Evolutionary conservation across 1,140 invertebrate genomes (phyloP).

Genomic region (Chionoecetes opilio): DNA sequence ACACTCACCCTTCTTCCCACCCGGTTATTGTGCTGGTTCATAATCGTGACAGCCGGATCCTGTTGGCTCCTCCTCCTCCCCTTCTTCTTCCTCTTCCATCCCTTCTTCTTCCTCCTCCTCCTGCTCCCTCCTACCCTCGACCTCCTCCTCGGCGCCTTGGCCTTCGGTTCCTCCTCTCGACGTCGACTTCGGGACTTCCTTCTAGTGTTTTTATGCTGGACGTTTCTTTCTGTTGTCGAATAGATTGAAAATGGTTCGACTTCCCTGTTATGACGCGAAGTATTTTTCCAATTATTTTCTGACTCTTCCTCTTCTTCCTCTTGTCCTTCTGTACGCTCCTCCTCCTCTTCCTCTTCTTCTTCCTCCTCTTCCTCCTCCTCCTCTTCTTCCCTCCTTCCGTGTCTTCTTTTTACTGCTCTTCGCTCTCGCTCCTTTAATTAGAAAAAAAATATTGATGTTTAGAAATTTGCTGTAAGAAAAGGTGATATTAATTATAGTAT

Average conservation of each 20-base stretch:
- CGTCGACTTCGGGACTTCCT: not conserved
- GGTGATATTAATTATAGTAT: no score
- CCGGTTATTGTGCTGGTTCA: constrained; percentile 62
- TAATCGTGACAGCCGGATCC: not conserved
- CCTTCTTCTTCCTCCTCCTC: constrained; percentile 59
- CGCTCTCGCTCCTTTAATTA: not conserved
- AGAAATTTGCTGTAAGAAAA: no score
- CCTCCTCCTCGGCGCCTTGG: not conserved
- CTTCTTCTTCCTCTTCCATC: constrained; percentile 31
- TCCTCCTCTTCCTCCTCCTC: not conserved
- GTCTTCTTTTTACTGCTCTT: no score
- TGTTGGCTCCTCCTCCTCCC: not conserved
- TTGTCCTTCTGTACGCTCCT: constrained; percentile 17
- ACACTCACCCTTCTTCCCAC: constrained; percentile 50
- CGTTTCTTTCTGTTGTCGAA: not conserved
- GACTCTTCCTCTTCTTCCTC: constrained; percentile 21
- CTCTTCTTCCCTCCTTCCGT: no score
- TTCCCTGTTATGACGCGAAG: constrained; percentile 35
- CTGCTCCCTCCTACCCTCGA: not conserved
- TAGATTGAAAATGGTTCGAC: not conserved
- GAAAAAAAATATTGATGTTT: no score
- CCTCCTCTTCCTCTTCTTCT: not conserved
- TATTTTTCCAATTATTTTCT: not conserved
- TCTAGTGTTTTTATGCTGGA: not conserved
- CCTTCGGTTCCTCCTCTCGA: not conserved